Evolutionary conservation across 1,140 invertebrate species (phyloP).

Genomic region (Danaus melanippus): DNA sequence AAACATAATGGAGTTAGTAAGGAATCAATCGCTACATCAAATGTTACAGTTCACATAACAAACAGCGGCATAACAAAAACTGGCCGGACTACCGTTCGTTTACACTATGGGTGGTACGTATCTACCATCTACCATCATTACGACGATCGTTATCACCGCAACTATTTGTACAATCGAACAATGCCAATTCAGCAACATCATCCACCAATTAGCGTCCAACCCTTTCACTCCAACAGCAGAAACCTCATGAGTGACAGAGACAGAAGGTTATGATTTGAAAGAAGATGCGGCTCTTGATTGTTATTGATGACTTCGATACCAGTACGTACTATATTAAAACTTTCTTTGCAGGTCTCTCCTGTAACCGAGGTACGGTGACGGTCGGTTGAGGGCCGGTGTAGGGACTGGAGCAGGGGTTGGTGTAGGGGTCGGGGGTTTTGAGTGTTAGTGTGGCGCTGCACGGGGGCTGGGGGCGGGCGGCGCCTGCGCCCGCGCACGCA

Average conservation of each 20-base stretch:
- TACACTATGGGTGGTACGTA: slow-evolving; percentile 56
- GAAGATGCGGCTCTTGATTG: slow-evolving; percentile 56
- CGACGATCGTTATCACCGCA: slow-evolving; percentile 59
- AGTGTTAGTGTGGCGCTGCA: slow-evolving; percentile 50
- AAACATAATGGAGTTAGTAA: too few relatives aligned
- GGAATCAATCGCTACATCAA: slow-evolving; percentile 8
- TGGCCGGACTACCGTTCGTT: slow-evolving; percentile 56
- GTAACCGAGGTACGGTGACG: slow-evolving; percentile 2
- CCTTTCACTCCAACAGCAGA: slow-evolving; percentile 23
- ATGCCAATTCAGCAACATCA: slow-evolving; percentile 65
- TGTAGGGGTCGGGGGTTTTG: slow-evolving; percentile 15
- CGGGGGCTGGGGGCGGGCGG: slow-evolving; percentile 62
- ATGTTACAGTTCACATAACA: slow-evolving; percentile 28
- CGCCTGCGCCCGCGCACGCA: slow-evolving; percentile 71
- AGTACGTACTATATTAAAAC: slow-evolving; percentile 46
- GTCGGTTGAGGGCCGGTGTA: slow-evolving; percentile 7
- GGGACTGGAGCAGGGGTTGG: slow-evolving; percentile 15
- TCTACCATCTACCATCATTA: slow-evolving; percentile 62
- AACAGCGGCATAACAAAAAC: slow-evolving; percentile 45
- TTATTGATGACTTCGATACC: slow-evolving; percentile 65
- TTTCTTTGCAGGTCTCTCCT: slow-evolving; percentile 53
- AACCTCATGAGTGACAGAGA: slow-evolving; percentile 23
- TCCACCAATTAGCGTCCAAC: slow-evolving; percentile 57
- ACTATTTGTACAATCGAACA: slow-evolving; percentile 68
- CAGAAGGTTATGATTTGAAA: slow-evolving; percentile 26